Evolutionary conservation across 2,797 vertebrate species (phyloP), one percentile per base, ranked within the genome.

Genomic region (Melanotaenia trifasciata): DNA sequence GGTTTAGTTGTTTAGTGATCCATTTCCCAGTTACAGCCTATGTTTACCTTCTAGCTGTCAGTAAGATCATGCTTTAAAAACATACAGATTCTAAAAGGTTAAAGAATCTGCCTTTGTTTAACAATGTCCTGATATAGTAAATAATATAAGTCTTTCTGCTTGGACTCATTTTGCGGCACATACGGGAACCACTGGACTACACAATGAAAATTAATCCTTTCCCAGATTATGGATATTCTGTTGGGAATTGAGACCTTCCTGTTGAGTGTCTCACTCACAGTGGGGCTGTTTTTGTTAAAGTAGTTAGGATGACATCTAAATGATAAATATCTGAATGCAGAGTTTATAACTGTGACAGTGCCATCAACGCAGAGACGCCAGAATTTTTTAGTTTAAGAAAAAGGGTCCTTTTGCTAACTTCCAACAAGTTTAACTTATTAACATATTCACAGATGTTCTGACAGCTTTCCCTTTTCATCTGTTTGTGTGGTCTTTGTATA

Each of bases 401-500:
- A 16, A 28, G 40, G 10, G 22, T 22, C 50, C 22, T 51, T 26
- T n/a, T 69, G 28, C 5, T 60, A 30, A 8, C 47, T 59, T 9
- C 16, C 47, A 22, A 32, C 32, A 30, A 18, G 10, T 64, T 32
- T 33, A 20, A 47, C 11, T 33, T 14, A 56, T 56, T 3, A 47
- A n/a, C 40, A 65, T 53, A 30, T 60, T 36, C 30, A 28, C 53
- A 56, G 53, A 56, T 54, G 50, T 33, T 45, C 7, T 32, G 32
- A 47, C 56, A 47, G 30, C 32, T 18, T 24, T 3, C 32, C 28
- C 20, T 33, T 76, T 33, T 78, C 67, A 53, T 79, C 70, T 87
- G 80, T 80, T 70, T 85, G 70, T 91, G 72, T 83, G 76, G 59
- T 90, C 79, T 88, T 64, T 56, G 8, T 45, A 0, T 79, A 99